A percentile compares a stretch with the other conserved stretches of the same genome.
Conservation (phyloP, 2,797 vertebrate genomes). For the Cyclura pinguis region DNA sequence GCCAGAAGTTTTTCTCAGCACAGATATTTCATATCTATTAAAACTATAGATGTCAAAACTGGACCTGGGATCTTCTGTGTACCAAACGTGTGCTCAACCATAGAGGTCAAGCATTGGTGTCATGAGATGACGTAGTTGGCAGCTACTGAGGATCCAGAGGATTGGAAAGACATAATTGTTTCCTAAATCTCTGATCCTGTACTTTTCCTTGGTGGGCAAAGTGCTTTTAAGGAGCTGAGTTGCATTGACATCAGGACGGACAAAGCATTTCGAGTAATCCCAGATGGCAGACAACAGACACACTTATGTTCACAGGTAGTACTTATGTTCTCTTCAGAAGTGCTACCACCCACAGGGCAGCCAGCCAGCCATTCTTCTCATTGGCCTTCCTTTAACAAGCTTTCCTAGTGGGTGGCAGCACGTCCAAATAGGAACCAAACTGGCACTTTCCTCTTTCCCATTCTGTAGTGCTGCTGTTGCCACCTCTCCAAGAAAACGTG, state of each 20-base stretch:
- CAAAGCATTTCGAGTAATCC: background rate
- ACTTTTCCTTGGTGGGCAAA: background rate
- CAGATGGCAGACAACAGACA: background rate
- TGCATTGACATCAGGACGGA: background rate
- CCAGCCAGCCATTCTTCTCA: background rate
- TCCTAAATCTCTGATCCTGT: background rate
- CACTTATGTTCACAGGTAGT: background rate
- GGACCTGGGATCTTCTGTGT: background rate
- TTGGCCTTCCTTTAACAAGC: background rate
- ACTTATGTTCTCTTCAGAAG: background rate
- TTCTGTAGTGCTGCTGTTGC: background rate
- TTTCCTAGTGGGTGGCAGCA: background rate
- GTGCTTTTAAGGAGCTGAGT: background rate
- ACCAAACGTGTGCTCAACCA: background rate
- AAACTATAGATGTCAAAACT: background rate
- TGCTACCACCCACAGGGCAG: background rate
- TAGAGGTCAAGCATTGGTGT: background rate
- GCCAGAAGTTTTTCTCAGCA: background rate
- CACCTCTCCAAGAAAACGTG: background rate
- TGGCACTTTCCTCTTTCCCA: background rate
- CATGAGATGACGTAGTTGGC: too few relatives aligned
- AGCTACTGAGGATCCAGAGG: background rate
- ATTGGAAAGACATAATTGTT: background rate
- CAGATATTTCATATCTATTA: background rate
- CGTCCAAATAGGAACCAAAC: background rate